Evolutionary conservation across 30 jellyfish, hydroid and myxozoan genomes (phyloP).

Genomic region (Rhopilema esculentum): DNA sequence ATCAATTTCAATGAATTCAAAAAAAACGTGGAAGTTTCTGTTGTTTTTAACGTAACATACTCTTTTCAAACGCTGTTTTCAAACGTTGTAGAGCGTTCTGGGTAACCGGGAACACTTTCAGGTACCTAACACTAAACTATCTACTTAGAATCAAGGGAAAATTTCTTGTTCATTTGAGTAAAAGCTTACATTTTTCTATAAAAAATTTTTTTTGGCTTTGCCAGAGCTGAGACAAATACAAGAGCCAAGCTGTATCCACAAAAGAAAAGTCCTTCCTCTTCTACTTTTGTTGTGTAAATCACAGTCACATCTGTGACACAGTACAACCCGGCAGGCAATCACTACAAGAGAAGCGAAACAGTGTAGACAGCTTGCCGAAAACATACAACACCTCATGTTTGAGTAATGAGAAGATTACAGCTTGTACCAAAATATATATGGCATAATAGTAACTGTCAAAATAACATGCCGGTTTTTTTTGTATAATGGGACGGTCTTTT

Average conservation of each 20-base stretch:
- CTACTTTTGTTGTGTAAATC: not conserved
- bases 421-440: not conserved
- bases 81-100: too few relatives aligned
- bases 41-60: too few relatives aligned
- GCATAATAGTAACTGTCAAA: not conserved
- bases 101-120: too few relatives aligned
- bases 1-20: too few relatives aligned
- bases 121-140: too few relatives aligned
- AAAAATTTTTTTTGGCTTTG: not conserved
- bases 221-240: not conserved
- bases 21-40: too few relatives aligned
- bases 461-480: not conserved
- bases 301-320: not conserved
- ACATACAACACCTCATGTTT: not conserved
- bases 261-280: not conserved
- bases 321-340: not conserved
- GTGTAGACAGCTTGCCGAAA: not conserved
- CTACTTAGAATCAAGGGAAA: not conserved
- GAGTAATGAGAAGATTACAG: not conserved
- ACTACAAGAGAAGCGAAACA: not conserved
- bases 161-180: not conserved
- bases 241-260: not conserved
- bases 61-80: too few relatives aligned
- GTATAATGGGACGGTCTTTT: not conserved
- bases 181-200: too few relatives aligned